Base-by-base conservation (phyloP, 2,113 vertebrate genomes). In the Mesembrinibis cayennensis region DNA sequence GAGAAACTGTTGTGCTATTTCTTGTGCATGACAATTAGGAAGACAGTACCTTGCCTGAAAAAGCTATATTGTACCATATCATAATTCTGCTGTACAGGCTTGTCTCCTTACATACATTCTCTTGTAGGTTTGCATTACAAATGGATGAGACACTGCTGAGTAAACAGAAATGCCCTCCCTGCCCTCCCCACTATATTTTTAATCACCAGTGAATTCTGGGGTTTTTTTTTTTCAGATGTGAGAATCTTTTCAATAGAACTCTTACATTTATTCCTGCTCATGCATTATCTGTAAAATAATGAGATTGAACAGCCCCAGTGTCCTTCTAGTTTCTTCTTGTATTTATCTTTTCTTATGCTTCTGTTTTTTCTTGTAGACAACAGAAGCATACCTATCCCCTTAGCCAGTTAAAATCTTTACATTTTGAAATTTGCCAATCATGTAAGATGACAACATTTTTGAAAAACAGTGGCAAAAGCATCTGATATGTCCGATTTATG, bases 1-100 rank as follows among this genome's bases (percentile, higher is more conserved):
- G 95, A 94, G 90, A 76, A 95, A 77, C 30, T 62, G 40, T 22
- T 95, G 63, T 62, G 55, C 72, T 95, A n/a, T 95, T 93, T 94
- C 73, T 77, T 82, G 27, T 50, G 44, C n/a, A 21, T 85, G 40
- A 49, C 44, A 59, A 69, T 47, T 69, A 87, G 73, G 26, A 79
- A 50, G 44, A 62, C 12, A 50, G 45, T n/a, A 49, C 6, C 15
- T 76, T 4, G 82, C 40, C 65, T 79, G 17, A 40, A 86, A 89
- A 87, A 65, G 11, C 61, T 69, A 2, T 53, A 4, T 84, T 16
- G 22, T 81, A 44, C 40, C 40, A 1, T 69, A 42, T 23, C 5
- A 7, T 56, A 80, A 65, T 73, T 93, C 52, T 91, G 27, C n/a
- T 61, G 6, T 34, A 36, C 16, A 79, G 49, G 6, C 15, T 67